Conservation (phyloP, 1,140 invertebrate genomes). For the Matsumurasca onukii region DNA sequence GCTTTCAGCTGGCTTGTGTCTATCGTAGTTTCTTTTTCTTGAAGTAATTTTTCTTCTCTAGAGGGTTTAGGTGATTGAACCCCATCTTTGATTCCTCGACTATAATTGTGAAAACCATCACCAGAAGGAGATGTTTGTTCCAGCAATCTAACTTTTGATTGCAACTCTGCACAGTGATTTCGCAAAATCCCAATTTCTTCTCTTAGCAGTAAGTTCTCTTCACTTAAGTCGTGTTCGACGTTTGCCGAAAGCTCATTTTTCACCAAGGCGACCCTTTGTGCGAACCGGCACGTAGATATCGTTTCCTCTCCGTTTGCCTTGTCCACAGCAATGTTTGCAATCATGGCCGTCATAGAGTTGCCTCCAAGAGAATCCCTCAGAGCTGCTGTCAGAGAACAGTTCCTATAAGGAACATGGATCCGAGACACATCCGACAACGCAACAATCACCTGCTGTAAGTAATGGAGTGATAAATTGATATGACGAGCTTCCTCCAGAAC, state of each 20-base stretch:
- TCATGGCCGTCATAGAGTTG: constrained; percentile 67
- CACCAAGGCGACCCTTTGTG: constrained; percentile 64
- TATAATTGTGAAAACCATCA: no score
- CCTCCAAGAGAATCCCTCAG: constrained; percentile 64
- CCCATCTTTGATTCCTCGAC: no score
- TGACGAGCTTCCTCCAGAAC: constrained; percentile 61
- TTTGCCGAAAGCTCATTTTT: constrained; percentile 58
- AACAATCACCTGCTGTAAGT: constrained; percentile 67
- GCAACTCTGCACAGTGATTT: constrained; percentile 29
- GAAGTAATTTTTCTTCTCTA: no score
- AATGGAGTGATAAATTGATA: constrained; percentile 68
- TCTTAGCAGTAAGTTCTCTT: constrained; percentile 53
- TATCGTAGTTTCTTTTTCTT: no score
- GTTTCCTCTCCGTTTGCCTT: constrained; percentile 60
- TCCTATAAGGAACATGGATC: constrained; percentile 63
- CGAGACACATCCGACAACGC: constrained; percentile 59
- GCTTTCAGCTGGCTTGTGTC: no score
- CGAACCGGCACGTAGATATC: constrained; percentile 66
- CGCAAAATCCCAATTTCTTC: constrained; percentile 49
- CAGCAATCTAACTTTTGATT: no score
- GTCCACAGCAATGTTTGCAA: constrained; percentile 61
- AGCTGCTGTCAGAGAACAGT: constrained; percentile 65
- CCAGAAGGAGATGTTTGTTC: no score
- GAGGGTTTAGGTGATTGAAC: no score
- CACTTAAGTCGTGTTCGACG: constrained; percentile 55